phyloP scores from a whole-genome alignment of 2,797 vertebrate species.

The Harpagifer antarcticus region DNA sequence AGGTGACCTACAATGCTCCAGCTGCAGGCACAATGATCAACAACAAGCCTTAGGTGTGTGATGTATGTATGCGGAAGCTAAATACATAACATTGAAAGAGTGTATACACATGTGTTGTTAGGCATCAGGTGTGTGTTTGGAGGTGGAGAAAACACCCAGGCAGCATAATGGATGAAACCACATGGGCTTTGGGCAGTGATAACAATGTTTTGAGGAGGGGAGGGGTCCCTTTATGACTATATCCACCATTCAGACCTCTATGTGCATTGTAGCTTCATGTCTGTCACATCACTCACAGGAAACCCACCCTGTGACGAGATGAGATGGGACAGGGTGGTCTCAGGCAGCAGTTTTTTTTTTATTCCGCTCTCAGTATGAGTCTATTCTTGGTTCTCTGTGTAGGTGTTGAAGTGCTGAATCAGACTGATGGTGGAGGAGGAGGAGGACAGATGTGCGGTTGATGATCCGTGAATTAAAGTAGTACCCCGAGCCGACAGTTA shows the following conservation, averaged over 20 bases:
- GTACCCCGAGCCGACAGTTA: conserved; percentile 27
- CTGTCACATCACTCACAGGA: conserved; percentile 13
- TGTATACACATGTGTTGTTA: no score
- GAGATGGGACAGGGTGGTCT: conserved; percentile 63
- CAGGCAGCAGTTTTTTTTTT: conserved; percentile 51
- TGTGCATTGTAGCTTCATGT: conserved; percentile 16
- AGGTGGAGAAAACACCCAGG: conserved; percentile 25
- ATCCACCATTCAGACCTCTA: not conserved
- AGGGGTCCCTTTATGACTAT: not conserved
- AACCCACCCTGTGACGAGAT: conserved; percentile 24
- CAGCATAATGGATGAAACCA: conserved; percentile 20
- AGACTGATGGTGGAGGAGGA: conserved; percentile 74
- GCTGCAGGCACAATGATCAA: conserved; percentile 5
- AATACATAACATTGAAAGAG: no score
- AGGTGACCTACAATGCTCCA: conserved; percentile 19
- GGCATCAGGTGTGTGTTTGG: not conserved
- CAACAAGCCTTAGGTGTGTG: conserved; percentile 27
- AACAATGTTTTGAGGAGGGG: not conserved
- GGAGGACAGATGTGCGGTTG: conserved; percentile 76
- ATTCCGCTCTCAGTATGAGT: conserved; percentile 58
- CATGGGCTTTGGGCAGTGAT: conserved; percentile 4
- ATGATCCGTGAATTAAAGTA: conserved; percentile 48
- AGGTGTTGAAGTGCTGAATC: conserved; percentile 83
- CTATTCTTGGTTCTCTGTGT: conserved; percentile 79
- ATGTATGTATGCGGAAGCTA: not conserved